phyloP scores from a whole-genome alignment of 2,888 invertebrate genomes.

The Athrips mouffetella region DNA sequence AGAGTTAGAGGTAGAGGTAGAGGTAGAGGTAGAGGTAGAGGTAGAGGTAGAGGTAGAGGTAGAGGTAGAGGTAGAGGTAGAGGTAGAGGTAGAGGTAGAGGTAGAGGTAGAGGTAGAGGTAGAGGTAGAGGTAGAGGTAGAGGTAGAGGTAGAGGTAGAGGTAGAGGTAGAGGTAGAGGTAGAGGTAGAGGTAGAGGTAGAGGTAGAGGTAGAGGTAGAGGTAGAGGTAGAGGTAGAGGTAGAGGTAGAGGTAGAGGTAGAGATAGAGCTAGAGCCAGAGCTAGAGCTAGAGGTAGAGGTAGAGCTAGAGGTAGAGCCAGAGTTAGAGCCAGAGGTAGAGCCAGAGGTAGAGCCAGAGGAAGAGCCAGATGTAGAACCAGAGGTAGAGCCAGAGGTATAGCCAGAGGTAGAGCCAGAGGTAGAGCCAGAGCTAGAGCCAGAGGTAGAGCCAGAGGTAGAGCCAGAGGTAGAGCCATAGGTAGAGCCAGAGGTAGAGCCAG shows the following conservation, averaged over 20 bases:
- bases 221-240: background rate
- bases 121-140: background rate
- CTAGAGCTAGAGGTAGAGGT: no score
- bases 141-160: background rate
- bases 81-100: background rate
- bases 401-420: no score
- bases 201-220: background rate
- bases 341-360: no score
- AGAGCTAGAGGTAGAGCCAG: no score
- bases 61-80: background rate
- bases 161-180: background rate
- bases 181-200: background rate
- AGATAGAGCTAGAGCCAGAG: background rate
- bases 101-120: background rate
- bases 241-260: background rate
- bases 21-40: background rate
- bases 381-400: no score
- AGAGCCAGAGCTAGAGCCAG: no score
- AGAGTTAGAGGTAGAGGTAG: background rate
- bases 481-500: no score
- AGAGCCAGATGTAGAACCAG: no score
- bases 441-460: no score
- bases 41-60: background rate
- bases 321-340: no score
- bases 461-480: no score